phyloP scores from a whole-genome alignment of 2,888 invertebrate genomes.

The Ptychoptera contaminata region DNA sequence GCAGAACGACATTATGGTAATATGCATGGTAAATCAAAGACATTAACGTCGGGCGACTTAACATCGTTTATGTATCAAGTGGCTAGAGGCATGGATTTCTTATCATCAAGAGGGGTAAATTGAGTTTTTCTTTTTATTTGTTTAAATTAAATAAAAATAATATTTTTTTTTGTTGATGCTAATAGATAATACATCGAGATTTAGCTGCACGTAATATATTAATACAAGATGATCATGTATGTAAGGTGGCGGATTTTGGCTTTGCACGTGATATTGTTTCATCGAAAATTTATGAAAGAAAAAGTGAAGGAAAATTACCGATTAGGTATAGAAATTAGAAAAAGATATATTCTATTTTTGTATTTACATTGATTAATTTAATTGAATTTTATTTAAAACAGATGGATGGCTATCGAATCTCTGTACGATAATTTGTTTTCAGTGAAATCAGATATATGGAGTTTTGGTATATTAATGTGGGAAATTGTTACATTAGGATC shows the following conservation, averaged over 20 bases:
- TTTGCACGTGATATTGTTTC: constrained; percentile 80
- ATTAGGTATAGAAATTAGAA: constrained; percentile 39
- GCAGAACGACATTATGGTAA: constrained; percentile 45
- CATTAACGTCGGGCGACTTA: constrained; percentile 69
- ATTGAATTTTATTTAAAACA: constrained; percentile 19
- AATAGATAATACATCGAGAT: constrained; percentile 75
- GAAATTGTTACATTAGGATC: constrained; percentile 91
- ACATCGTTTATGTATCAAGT: constrained; percentile 87
- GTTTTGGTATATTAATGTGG: constrained; percentile 89
- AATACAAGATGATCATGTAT: constrained; percentile 71
- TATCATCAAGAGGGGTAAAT: constrained; percentile 68
- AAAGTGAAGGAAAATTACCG: constrained; percentile 65
- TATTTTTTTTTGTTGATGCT: constrained; percentile 9
- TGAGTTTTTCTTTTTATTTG: not conserved
- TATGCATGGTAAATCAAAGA: constrained; percentile 48
- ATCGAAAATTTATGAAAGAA: constrained; percentile 76
- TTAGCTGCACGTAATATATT: constrained; percentile 79
- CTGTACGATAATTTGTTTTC: constrained; percentile 89
- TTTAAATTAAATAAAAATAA: not conserved
- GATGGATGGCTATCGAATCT: constrained; percentile 96
- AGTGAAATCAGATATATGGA: constrained; percentile 90
- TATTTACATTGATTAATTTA: not conserved
- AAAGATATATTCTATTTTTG: no score
- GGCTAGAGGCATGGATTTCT: constrained; percentile 76
- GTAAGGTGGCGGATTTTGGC: constrained; percentile 89